phyloP scores from a whole-genome alignment of 2,113 vertebrate species.

The Panthera tigris region DNA sequence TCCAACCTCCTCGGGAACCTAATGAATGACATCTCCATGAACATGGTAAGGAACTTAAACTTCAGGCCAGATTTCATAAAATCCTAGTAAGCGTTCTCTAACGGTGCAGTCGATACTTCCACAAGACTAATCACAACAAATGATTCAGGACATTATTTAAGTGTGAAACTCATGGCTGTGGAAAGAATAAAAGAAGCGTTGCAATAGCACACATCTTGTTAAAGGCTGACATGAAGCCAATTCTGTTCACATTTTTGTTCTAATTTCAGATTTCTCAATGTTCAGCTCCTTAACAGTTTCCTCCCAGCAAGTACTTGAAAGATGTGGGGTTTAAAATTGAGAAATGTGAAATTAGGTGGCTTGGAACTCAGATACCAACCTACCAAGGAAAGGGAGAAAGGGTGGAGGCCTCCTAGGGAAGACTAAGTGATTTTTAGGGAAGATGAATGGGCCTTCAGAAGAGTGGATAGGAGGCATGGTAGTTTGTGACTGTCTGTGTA shows the following conservation, averaged over 20 bases:
- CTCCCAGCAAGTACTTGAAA: not conserved
- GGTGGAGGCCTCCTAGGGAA: not conserved
- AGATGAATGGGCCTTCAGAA: not conserved
- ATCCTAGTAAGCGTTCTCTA: not conserved
- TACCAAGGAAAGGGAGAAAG: not conserved
- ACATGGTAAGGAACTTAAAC: not conserved
- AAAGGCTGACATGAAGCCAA: not conserved
- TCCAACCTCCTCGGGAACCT: not conserved
- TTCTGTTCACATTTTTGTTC: not conserved
- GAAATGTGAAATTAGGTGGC: not conserved
- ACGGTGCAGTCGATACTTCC: not conserved
- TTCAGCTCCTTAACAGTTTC: not conserved
- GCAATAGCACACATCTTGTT: not conserved
- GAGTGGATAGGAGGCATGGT: not conserved
- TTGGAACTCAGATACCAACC: not conserved
- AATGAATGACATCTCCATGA: not conserved
- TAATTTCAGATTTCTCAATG: conserved; percentile 20
- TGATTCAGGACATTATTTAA: not conserved
- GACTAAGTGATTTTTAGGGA: not conserved
- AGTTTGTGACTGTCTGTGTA: not conserved
- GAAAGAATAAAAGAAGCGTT: not conserved
- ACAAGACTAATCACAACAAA: not conserved
- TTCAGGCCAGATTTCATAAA: not conserved
- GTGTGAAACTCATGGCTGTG: not conserved
- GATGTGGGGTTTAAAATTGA: not conserved